These are phyloP conservation scores for Ophiothrix spiculata DNA, from an alignment of 35 echinoderm and acorn worm species.

Conservation along the genomic window DNA sequence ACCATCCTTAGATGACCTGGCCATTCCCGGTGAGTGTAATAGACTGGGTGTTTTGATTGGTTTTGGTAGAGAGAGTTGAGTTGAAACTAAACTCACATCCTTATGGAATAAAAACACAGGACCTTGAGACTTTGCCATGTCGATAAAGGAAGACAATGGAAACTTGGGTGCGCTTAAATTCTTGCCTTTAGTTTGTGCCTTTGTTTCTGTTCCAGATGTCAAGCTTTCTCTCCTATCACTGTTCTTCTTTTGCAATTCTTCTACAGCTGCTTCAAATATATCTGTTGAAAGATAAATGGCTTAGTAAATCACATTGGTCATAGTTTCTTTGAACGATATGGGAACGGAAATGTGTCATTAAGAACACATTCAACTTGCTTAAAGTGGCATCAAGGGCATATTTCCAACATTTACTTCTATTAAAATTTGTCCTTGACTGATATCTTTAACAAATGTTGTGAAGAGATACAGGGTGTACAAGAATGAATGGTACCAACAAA, in stretches of 20 bases:
- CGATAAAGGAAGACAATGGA: slow-evolving; percentile 40
- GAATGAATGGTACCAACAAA: too few relatives aligned
- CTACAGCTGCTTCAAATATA: not conserved
- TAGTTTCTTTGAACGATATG: not conserved
- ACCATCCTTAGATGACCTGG: not conserved
- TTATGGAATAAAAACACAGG: slow-evolving; percentile 59
- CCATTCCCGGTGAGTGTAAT: not conserved
- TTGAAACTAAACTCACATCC: slow-evolving; percentile 33
- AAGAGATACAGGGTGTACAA: too few relatives aligned
- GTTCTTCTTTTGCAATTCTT: not conserved
- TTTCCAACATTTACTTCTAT: too few relatives aligned
- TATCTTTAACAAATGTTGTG: too few relatives aligned
- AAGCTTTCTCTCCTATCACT: too few relatives aligned
- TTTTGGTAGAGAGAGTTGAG: slow-evolving; percentile 45
- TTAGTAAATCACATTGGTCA: not conserved
- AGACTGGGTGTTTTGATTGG: not conserved
- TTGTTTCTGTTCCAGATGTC: too few relatives aligned
- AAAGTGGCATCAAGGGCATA: not conserved
- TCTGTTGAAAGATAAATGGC: not conserved
- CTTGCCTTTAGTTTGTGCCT: too few relatives aligned
- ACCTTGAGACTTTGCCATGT: slow-evolving; percentile 63
- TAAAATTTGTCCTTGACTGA: too few relatives aligned
- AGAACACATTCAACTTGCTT: not conserved
- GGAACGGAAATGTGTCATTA: not conserved
- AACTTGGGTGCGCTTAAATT: too few relatives aligned